Evolutionary conservation across 2,888 invertebrate genomes (phyloP), one percentile per base, ranked within the genome.

Genomic region (Phengaris alcon): DNA sequence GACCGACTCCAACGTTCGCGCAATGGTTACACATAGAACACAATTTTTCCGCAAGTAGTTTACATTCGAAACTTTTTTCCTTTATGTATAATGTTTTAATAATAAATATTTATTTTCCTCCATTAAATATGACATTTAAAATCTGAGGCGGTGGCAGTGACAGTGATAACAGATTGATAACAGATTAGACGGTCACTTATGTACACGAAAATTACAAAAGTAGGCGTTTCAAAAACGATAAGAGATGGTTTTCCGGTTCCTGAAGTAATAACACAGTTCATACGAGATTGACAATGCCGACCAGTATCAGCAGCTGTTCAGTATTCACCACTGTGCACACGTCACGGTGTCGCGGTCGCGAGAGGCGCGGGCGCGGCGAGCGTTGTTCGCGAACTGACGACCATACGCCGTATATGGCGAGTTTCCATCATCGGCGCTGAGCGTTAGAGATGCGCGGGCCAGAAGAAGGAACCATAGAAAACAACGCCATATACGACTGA

Each of bases 331-430:
- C 3, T 59, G 2, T 15, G 9, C 15, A 48, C 48, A 8, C 48
- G 55, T 55, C 57, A 13, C 64, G 35, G 64, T 44, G 15, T 64
- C 44, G 3, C 64, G 13, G 15, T 64, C 44, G 3, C 64, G 13
- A 15, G 35, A 64, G 64, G 64, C 64, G 64, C 64, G 64, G 64
- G 35, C 64, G 35, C 64, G 35, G 12, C 64, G 64, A 64, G 64
- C 35, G 64, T 64, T 64, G 64, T 64, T 64, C 35, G 64, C 64
- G 44, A 44, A 64, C 64, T 64, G 64, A 64, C 64, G 64, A 64
- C 22, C 13, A n/a, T 64, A 64, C 35, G 22, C 64, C 44, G 64
- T 64, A 64, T 64, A 64, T 64, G 64, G 64, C 12, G 64, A 44
- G 64, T 64, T 64, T 64, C 64, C 64, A 6, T 64, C 64, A 64